phyloP scores from a whole-genome alignment of 2,113 vertebrate genomes.

The Podocnemis expansa region DNA sequence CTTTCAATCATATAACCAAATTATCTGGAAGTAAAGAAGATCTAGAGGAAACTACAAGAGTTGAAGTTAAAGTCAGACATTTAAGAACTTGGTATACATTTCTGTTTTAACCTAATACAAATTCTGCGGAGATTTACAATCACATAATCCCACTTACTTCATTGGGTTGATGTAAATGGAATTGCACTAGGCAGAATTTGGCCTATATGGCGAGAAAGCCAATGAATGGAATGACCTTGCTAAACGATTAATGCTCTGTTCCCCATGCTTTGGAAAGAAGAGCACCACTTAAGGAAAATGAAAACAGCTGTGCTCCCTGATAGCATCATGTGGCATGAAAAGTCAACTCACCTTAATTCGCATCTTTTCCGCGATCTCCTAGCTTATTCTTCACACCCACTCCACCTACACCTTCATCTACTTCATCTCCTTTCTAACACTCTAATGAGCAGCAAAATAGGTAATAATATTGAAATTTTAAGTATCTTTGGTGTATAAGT shows the following conservation, averaged over 20 bases:
- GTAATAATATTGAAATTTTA: background rate
- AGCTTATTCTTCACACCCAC: background rate
- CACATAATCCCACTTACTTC: background rate
- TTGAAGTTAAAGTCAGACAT: background rate
- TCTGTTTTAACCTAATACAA: background rate
- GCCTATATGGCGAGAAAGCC: background rate
- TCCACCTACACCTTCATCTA: background rate
- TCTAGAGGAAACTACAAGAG: background rate
- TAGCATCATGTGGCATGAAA: background rate
- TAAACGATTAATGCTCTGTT: background rate
- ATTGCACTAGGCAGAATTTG: background rate
- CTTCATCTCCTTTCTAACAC: background rate
- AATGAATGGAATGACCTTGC: background rate
- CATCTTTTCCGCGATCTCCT: background rate
- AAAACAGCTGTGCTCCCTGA: background rate
- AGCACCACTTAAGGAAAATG: background rate
- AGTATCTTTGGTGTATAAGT: background rate
- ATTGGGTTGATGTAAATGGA: background rate
- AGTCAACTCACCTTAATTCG: background rate
- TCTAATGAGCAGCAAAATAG: background rate
- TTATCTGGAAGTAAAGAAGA: background rate
- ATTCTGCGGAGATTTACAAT: background rate
- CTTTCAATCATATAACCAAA: background rate
- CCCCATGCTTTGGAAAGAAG: background rate
- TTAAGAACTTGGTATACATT: background rate